phyloP scores from a whole-genome alignment of 2,113 vertebrate genomes.

The Callithrix jacchus region DNA sequence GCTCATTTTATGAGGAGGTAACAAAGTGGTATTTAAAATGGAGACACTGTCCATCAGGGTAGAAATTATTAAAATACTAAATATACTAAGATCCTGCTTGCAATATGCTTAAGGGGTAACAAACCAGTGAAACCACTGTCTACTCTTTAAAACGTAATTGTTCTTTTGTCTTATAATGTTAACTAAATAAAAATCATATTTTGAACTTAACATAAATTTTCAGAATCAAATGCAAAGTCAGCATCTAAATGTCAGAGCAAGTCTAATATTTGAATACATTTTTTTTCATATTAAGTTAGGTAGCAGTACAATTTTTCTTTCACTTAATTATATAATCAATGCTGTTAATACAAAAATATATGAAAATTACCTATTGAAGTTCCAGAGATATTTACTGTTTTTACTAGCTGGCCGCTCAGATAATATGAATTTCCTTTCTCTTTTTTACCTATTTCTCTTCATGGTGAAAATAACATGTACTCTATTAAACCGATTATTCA shows the following conservation, averaged over 20 bases:
- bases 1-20: neutral
- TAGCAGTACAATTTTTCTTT: neutral
- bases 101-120: neutral
- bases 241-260: neutral
- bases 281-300: neutral
- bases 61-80: neutral
- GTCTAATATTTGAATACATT: neutral
- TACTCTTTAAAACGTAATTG: neutral
- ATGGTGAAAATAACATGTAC: neutral
- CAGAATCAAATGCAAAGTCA: neutral
- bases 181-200: neutral
- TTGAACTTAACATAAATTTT: neutral
- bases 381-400: neutral
- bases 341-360: neutral
- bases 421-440: neutral
- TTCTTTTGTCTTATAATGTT: neutral
- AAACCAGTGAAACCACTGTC: neutral
- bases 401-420: neutral
- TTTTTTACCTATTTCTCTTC: neutral
- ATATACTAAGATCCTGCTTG: neutral
- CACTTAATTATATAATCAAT: neutral
- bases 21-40: neutral
- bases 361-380: neutral
- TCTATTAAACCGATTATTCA: neutral
- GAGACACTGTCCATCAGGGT: neutral